Base-by-base conservation (phyloP, 1,140 invertebrate species). In the Palaemon carinicauda region DNA sequence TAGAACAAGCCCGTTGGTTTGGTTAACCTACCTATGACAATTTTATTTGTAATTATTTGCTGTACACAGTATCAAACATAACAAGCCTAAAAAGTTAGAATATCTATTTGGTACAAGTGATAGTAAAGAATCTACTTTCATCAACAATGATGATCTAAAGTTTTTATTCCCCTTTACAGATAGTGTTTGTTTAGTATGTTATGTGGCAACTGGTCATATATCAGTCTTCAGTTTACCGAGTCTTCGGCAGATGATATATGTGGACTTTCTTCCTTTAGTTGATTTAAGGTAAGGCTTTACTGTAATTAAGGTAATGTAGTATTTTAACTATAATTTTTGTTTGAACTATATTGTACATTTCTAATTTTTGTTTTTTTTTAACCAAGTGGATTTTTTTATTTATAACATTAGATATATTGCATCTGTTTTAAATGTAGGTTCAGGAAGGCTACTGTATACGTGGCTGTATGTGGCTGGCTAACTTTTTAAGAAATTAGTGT, bases 181-280 rank as follows among this genome's bases (percentile, higher is more conserved):
- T 93, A 97, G 96, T 91, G 96, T 97, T 89, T 98, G 97, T 92
- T 93, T 99, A 90, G 95, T 96, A 79, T 97, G 96, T 92, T 99
- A 98, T 92, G 93, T 98, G 90, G 98, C 97, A 77, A 98, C 95
- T 92, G 97, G 98, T 85, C 97, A 97, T 92, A 92, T 99, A 90
- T 94, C 95, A 90, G 95, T 96, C 71, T 98, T 97, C 93, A 98
- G 96, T 93, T 93, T 99, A 91, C 98, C 98, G 74, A 98, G 96
- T 91, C 93, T 99, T 90, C 95, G 96, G 92, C 95, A 95, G 87
- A 93, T 99, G 73, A 94, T 98, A 90, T 96, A 98, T 92, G 94
- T 97, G 77, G 97, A 98, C 92, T 98, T 98, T 93, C 93, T 98
- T 90, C 97, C 97, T 88, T 94, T 98, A 86, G 95, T 96, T 85